Evolutionary conservation across 2,888 invertebrate genomes (phyloP), one percentile per base, ranked within the genome.

Genomic region (Petrophora chlorosata): DNA sequence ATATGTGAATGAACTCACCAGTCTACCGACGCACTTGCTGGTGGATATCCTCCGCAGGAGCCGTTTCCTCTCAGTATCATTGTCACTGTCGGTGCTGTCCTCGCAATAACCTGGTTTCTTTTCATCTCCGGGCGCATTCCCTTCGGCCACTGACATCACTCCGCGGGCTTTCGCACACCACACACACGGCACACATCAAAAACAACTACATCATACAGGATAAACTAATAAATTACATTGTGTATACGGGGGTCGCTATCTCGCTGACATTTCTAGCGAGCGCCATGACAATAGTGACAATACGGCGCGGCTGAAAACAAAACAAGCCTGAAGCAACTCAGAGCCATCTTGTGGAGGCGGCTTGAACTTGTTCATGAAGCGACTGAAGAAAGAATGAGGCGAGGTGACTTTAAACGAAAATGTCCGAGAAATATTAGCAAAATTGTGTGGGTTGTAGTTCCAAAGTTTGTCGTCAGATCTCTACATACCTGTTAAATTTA

Each of bases 1-100:
- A 44, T 42, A 25, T 33, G 10, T 50, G 38, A 67, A 33, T 50
- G 36, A 38, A 59, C 49, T 56, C 91, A 96, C 96, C 92, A 95
- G 92, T 85, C 93, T 93, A 81, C 94, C 95, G 79, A 95, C 94
- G 82, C 95, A 95, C 83, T 94, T 94, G 86, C 95, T 95, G 53
- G 95, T 96, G 53, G 96, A 96, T 78, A 96, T 92, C 72, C 95
- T 93, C 73, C 96, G 92, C 73, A 95, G 93, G 80, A 95, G 94
- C 64, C 93, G 93, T 61, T 94, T 95, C 69, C 94, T 95, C 79
- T 95, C 96, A 47, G 94, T 93, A 80, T 96, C 96, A 82, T 94
- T 94, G 79, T 96, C 96, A 85, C 96, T 96, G 77, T 96, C 96
- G 19, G 95, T 90, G 74, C 90, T 90, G 69, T 90, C 90, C 65